Percentiles rank a stretch among this genome's conserved stretches.
Evolutionary conservation across 2,113 vertebrate genomes (phyloP).

Genomic region (Nothobranchius furzeri): DNA sequence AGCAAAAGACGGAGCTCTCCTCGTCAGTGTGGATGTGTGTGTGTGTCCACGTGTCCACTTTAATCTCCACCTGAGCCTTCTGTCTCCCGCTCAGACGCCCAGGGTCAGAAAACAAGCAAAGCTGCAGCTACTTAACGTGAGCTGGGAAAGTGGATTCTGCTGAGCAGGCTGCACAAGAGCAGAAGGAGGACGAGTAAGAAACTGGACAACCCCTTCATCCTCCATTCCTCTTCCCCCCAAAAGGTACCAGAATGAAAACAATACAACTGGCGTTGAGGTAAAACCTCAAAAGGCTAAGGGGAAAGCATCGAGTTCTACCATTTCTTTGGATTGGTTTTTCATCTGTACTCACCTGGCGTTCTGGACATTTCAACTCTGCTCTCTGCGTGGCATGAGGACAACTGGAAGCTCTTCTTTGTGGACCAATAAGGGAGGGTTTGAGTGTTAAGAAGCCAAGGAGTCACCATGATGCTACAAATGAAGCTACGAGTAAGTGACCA

Average conservation of each 20-base stretch:
- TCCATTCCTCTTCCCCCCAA: no score
- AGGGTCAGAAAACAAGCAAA: conserved; percentile 71
- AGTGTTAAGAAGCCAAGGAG: conserved; percentile 27
- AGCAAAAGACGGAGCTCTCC: background rate
- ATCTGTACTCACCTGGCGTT: background rate
- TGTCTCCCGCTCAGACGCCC: conserved; percentile 36
- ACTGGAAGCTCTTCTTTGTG: conserved; percentile 10
- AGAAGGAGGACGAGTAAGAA: conserved; percentile 22
- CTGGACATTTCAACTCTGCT: conserved; percentile 1
- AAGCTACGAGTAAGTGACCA: conserved; percentile 66
- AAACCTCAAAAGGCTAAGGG: no score
- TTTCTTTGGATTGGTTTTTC: conserved; percentile 4
- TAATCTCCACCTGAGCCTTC: conserved; percentile 67
- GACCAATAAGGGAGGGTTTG: conserved; percentile 16
- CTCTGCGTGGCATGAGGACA: conserved; percentile 18
- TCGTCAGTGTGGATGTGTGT: conserved; percentile 8
- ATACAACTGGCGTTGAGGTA: no score
- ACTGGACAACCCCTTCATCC: background rate
- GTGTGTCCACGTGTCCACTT: conserved; percentile 18
- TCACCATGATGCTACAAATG: conserved; percentile 68
- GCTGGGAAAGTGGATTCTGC: conserved; percentile 70
- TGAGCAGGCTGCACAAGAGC: conserved; percentile 37
- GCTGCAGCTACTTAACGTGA: conserved; percentile 69
- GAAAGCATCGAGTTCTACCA: background rate
- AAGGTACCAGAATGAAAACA: no score